Conservation (phyloP, 2,113 vertebrate species). For the Alexandromys fortis region DNA sequence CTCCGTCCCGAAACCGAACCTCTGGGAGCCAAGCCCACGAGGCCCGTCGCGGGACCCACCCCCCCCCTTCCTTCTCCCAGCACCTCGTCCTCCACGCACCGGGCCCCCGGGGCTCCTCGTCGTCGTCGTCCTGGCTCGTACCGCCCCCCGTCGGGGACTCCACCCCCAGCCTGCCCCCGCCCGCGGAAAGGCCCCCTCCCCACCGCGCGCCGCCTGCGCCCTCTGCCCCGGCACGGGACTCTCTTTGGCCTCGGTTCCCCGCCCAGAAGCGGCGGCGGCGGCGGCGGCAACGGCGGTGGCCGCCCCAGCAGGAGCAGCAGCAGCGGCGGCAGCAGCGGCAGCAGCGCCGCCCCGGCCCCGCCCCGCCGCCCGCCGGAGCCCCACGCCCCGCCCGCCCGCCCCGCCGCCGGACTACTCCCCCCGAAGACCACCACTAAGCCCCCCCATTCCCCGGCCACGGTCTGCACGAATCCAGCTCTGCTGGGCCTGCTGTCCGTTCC, state of each 20-base stretch:
- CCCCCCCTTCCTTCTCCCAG: conserved; percentile 70
- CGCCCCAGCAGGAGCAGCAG: conserved; percentile 77
- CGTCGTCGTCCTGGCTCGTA: conserved; percentile 60
- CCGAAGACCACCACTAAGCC: conserved; percentile 72
- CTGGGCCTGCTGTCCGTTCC: conserved; percentile 74
- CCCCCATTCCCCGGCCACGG: conserved; percentile 45
- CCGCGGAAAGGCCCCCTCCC: conserved; percentile 72
- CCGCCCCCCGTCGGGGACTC: conserved; percentile 78
- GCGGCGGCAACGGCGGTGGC: conserved; percentile 74
- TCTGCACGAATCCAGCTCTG: conserved; percentile 68
- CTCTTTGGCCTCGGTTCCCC: conserved; percentile 74
- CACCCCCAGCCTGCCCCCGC: conserved; percentile 74
- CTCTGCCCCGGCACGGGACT: conserved; percentile 78
- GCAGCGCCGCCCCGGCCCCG: conserved; percentile 80
- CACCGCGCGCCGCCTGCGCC: conserved; percentile 60
- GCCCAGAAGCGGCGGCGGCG: conserved; percentile 70
- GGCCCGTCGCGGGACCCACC: conserved; percentile 74
- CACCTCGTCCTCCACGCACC: conserved; percentile 76
- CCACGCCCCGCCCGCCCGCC: conserved; percentile 73
- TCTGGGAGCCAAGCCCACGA: conserved; percentile 70
- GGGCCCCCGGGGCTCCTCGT: conserved; percentile 72
- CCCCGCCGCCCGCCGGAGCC: conserved; percentile 78
- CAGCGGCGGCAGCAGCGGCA: conserved; percentile 66
- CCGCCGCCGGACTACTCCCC: conserved; percentile 80
- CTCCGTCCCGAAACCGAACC: conserved; percentile 64